Evolutionary conservation across 2,888 invertebrate genomes (phyloP).

Genomic region (Cactoblastis cactorum): DNA sequence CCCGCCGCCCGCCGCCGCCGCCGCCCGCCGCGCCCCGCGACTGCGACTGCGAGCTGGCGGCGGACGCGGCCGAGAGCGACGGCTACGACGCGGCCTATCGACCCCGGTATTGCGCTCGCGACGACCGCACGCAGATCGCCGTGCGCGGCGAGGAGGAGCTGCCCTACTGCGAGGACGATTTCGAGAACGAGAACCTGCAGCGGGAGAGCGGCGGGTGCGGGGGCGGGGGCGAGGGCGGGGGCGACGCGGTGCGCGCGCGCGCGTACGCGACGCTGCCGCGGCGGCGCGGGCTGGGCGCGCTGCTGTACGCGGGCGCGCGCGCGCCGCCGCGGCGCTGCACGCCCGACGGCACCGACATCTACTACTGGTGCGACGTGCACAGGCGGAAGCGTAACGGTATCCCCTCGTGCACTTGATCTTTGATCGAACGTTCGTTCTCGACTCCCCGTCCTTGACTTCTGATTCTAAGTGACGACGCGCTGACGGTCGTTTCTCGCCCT

Average conservation of each 20-base stretch:
- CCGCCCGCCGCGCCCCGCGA: constrained; percentile 31
- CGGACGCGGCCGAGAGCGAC: constrained; percentile 65
- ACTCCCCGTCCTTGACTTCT: too few relatives aligned
- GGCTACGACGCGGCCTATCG: constrained; percentile 29
- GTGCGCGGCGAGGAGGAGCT: constrained; percentile 86
- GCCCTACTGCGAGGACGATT: constrained; percentile 58
- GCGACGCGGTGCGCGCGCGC: constrained; percentile 37
- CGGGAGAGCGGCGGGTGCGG: background rate
- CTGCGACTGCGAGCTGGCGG: constrained; percentile 77
- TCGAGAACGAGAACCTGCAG: background rate
- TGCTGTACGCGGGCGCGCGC: constrained; percentile 46
- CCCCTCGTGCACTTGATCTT: too few relatives aligned
- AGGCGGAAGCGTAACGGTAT: constrained; percentile 77
- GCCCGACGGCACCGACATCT: constrained; percentile 90
- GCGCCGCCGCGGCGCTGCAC: constrained; percentile 87
- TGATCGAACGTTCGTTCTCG: too few relatives aligned
- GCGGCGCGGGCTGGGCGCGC: constrained; percentile 46
- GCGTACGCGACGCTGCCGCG: constrained; percentile 77
- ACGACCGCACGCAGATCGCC: constrained; percentile 33
- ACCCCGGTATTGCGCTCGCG: background rate
- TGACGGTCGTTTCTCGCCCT: constrained; percentile 18
- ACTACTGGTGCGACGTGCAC: constrained; percentile 91
- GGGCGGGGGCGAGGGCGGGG: background rate
- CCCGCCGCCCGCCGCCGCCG: constrained; percentile 46
- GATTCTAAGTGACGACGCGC: too few relatives aligned